These are phyloP conservation scores for Diarsia brunnea DNA, from an alignment of 2,888 invertebrate species.

Conservation along the genomic window DNA sequence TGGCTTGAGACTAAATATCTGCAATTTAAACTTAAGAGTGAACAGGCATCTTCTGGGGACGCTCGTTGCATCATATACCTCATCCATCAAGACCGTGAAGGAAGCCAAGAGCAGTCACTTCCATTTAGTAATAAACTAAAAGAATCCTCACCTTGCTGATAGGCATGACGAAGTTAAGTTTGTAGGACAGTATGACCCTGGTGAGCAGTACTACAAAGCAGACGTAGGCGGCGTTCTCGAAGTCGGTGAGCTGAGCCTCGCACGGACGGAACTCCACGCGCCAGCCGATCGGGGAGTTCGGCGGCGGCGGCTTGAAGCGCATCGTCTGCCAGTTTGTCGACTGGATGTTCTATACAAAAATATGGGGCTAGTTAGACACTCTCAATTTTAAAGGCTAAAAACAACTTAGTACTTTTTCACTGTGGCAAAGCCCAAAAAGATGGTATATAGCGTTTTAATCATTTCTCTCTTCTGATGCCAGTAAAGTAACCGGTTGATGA, in stretches of 20 bases:
- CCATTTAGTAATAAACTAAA: neutral
- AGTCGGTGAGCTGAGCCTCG: slow-evolving; percentile 99
- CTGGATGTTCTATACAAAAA: slow-evolving; percentile 95
- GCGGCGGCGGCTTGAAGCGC: slow-evolving; percentile 99
- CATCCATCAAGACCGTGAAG: too few relatives aligned
- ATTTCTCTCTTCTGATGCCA: neutral
- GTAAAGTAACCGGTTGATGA: too few relatives aligned
- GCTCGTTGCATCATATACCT: too few relatives aligned
- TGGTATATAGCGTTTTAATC: too few relatives aligned
- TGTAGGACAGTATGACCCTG: slow-evolving; percentile 98
- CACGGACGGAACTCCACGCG: slow-evolving; percentile 99
- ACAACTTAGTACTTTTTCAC: too few relatives aligned
- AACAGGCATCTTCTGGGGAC: too few relatives aligned
- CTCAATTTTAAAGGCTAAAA: too few relatives aligned
- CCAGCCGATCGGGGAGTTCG: slow-evolving; percentile 99
- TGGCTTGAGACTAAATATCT: neutral
- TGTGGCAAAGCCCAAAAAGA: too few relatives aligned
- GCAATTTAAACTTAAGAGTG: neutral
- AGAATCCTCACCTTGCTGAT: slow-evolving; percentile 95
- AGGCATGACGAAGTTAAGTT: slow-evolving; percentile 98
- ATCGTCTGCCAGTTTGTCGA: slow-evolving; percentile 99
- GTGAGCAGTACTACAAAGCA: slow-evolving; percentile 99
- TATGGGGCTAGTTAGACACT: neutral
- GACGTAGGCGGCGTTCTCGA: slow-evolving; percentile 99
- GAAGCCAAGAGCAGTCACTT: too few relatives aligned